These are phyloP conservation scores for Anguilla japonica DNA, from an alignment of 2,113 vertebrate genomes.

Conservation along the genomic window DNA sequence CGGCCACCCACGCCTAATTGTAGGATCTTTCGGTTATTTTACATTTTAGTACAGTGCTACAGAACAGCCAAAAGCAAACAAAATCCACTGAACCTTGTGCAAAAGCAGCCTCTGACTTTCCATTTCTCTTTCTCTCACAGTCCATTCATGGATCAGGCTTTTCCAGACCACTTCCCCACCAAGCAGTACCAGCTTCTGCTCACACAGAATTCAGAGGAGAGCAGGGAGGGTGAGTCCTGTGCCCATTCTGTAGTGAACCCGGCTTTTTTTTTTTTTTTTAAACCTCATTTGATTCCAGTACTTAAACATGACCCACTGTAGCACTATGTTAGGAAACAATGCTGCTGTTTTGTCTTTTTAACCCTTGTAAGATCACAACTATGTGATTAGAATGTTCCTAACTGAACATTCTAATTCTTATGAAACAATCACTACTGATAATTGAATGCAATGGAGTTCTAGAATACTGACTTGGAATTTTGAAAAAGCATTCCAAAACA, in stretches of 20 bases:
- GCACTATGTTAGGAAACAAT: too few species aligned
- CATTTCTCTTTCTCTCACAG: slow-evolving; percentile 66
- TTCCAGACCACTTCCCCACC: slow-evolving; percentile 84
- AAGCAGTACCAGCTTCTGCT: slow-evolving; percentile 97
- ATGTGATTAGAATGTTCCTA: too few species aligned
- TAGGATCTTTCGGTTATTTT: not conserved
- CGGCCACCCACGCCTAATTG: not conserved
- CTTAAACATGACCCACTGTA: too few species aligned
- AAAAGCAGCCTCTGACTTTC: not conserved
- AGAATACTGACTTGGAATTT: too few species aligned
- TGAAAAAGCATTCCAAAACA: too few species aligned
- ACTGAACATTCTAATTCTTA: too few species aligned
- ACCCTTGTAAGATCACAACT: too few species aligned
- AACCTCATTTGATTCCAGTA: too few species aligned
- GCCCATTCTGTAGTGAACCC: not conserved
- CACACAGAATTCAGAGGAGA: slow-evolving; percentile 91
- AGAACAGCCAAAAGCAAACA: not conserved
- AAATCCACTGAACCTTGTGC: not conserved
- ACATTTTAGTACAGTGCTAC: not conserved
- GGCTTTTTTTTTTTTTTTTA: not conserved
- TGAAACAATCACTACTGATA: too few species aligned
- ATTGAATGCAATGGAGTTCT: too few species aligned
- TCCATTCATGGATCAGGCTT: slow-evolving; percentile 87
- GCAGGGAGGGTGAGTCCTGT: slow-evolving; percentile 82
- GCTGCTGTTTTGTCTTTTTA: too few species aligned